Evolutionary conservation across 2,113 vertebrate species (phyloP).

Genomic region (Hyperopisus bebe): DNA sequence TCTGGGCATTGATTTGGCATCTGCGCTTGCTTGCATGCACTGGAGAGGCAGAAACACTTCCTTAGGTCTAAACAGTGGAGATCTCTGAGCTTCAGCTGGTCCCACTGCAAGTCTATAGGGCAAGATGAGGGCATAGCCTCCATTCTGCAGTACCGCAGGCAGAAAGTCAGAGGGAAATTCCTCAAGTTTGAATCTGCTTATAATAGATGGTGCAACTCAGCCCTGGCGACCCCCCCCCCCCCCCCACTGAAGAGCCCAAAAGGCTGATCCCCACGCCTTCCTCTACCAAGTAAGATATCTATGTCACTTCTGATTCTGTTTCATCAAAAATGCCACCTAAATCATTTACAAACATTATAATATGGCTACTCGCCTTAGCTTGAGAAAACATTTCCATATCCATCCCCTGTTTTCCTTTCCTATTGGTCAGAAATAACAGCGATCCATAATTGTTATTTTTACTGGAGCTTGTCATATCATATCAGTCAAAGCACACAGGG

Average conservation of each 20-base stretch:
- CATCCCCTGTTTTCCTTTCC: background rate
- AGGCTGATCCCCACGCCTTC: background rate
- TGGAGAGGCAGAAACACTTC: background rate
- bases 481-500: background rate
- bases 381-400: background rate
- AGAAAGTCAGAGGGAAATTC: background rate
- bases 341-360: background rate
- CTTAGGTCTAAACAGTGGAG: background rate
- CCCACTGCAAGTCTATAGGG: background rate
- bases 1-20: conserved; percentile 14
- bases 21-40: background rate
- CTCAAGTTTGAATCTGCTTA: background rate
- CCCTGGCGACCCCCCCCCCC: background rate
- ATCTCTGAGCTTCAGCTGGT: background rate
- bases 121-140: background rate
- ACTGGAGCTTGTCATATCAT: conserved; percentile 4
- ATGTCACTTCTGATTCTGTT: background rate
- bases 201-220: background rate
- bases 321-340: background rate
- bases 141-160: background rate
- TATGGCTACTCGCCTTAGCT: background rate
- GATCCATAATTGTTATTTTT: background rate
- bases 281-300: background rate
- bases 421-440: background rate
- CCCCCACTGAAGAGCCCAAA: background rate